Percentiles rank a stretch among this genome's conserved stretches.
Evolutionary conservation across 2,888 invertebrate species (phyloP).

Genomic region (Acleris cristana): DNA sequence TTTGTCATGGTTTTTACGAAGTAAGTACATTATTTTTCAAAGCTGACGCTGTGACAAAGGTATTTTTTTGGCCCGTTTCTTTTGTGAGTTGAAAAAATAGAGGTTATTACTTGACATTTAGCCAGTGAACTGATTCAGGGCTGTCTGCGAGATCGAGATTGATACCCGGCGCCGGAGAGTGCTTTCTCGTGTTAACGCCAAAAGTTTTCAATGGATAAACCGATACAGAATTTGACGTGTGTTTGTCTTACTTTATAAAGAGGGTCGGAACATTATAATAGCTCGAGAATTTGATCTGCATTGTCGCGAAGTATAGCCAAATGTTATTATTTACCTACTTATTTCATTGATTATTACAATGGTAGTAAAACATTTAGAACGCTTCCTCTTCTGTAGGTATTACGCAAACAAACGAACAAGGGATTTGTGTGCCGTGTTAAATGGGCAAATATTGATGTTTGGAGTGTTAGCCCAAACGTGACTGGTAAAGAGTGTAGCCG

Average conservation of each 20-base stretch:
- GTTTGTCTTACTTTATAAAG: conserved; percentile 22
- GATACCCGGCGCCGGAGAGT: conserved; percentile 46
- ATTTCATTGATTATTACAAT: neutral
- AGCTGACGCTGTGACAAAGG: conserved; percentile 34
- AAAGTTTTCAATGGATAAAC: conserved; percentile 36
- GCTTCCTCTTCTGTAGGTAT: conserved; percentile 50
- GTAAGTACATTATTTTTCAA: conserved; percentile 1
- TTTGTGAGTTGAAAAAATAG: conserved; percentile 38
- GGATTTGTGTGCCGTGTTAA: conserved; percentile 56
- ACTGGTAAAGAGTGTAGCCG: conserved; percentile 29
- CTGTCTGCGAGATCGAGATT: conserved; percentile 53
- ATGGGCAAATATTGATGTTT: conserved; percentile 61
- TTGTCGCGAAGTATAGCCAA: neutral
- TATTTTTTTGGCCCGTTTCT: conserved; percentile 38
- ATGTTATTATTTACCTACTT: too few relatives aligned
- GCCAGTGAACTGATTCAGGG: conserved; percentile 37
- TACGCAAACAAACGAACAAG: conserved; percentile 51
- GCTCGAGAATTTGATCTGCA: neutral
- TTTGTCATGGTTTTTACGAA: conserved; percentile 12
- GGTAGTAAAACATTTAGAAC: conserved; percentile 6
- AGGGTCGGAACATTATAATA: conserved; percentile 5
- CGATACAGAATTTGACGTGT: conserved; percentile 32
- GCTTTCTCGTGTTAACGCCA: conserved; percentile 41
- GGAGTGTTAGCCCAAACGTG: conserved; percentile 34
- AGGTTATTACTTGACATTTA: conserved; percentile 38